A percentile compares a stretch with the other conserved stretches of the same genome.
Conservation (phyloP, 2,888 invertebrate genomes). For the Lycaena phlaeas region DNA sequence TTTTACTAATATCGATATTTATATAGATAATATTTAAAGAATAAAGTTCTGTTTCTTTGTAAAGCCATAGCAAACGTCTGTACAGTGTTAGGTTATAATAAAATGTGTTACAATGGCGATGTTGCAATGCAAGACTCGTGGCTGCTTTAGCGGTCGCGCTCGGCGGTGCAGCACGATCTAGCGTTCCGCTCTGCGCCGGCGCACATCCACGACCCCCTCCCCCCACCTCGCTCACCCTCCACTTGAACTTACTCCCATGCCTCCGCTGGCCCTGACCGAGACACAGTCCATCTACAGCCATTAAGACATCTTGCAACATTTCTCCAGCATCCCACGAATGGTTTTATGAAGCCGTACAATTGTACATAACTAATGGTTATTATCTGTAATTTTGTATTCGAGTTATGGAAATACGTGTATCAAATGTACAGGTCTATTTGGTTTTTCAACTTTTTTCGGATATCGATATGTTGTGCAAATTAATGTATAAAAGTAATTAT, state of each 20-base stretch:
- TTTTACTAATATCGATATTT: no score
- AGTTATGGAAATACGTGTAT: not conserved
- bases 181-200: constrained; percentile 65
- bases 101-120: constrained; percentile 39
- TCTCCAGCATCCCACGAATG: not conserved
- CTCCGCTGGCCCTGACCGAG: constrained; percentile 64
- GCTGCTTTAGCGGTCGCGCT: constrained; percentile 64
- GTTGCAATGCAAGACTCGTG: constrained; percentile 62
- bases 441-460: not conserved
- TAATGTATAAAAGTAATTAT: not conserved
- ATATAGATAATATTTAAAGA: no score
- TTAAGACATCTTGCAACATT: constrained; percentile 48
- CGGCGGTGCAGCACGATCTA: constrained; percentile 70
- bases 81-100: constrained; percentile 18
- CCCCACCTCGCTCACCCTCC: constrained; percentile 19
- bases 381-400: not conserved
- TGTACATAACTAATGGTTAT: no score
- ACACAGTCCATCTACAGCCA: constrained; percentile 55
- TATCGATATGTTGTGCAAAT: not conserved
- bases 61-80: not conserved
- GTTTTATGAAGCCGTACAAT: not conserved
- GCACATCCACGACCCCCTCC: constrained; percentile 33
- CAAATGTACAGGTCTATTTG: not conserved
- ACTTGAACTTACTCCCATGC: constrained; percentile 25
- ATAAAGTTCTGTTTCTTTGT: no score